Evolutionary conservation across 2,888 invertebrate species (phyloP).

Genomic region (Helleia helle): DNA sequence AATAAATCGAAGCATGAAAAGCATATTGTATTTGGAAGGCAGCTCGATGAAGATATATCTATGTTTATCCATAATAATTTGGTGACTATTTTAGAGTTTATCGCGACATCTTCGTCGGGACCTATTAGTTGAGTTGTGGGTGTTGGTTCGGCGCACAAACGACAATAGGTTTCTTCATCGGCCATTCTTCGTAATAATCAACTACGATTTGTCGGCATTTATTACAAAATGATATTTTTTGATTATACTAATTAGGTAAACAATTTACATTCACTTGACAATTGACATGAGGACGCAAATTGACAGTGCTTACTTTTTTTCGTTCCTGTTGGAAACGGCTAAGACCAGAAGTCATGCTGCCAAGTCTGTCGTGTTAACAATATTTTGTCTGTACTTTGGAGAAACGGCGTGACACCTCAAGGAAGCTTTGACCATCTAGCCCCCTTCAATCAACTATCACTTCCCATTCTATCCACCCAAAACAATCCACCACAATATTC

Average conservation of each 20-base stretch:
- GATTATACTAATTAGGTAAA: background rate
- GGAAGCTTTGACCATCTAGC: too few relatives aligned
- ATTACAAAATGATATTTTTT: background rate
- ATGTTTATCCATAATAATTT: conserved; percentile 64
- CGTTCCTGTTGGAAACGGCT: too few relatives aligned
- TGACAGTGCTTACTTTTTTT: background rate
- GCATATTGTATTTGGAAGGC: conserved; percentile 53
- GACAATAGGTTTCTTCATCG: conserved; percentile 44
- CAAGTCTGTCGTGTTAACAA: too few relatives aligned
- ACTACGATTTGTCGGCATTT: background rate
- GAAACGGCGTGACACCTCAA: too few relatives aligned
- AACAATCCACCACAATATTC: too few relatives aligned
- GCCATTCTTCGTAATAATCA: conserved; percentile 22
- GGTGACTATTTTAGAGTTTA: conserved; percentile 42
- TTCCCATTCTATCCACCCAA: too few relatives aligned
- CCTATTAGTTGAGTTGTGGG: conserved; percentile 42
- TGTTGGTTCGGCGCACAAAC: conserved; percentile 59
- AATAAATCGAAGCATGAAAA: conserved; percentile 58
- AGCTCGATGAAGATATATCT: conserved; percentile 35
- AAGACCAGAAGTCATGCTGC: too few relatives aligned
- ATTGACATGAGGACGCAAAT: background rate
- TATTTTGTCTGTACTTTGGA: too few relatives aligned
- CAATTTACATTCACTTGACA: background rate
- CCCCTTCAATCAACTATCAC: too few relatives aligned
- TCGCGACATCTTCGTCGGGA: conserved; percentile 47